Percentiles rank a stretch among this genome's conserved stretches.
These are phyloP conservation scores for Merops nubicus DNA, from an alignment of 2,113 vertebrate species.

Conservation along the genomic window DNA sequence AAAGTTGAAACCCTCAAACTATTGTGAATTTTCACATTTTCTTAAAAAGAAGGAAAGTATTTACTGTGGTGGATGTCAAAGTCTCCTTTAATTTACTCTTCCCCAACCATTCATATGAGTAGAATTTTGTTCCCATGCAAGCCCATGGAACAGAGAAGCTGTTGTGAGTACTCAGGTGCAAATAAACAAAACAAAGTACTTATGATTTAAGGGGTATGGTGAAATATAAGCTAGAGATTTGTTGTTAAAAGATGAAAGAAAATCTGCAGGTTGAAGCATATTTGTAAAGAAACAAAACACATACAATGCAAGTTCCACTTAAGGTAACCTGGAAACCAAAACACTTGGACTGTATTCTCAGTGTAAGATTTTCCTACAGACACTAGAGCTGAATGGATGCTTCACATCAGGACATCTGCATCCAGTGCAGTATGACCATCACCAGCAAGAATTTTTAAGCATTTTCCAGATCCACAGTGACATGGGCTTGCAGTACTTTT, in stretches of 20 bases:
- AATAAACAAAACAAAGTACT: background rate
- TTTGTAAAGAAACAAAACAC: background rate
- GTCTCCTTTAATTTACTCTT: slow-evolving; percentile 13
- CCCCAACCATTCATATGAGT: background rate
- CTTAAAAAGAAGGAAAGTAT: background rate
- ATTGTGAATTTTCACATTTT: background rate
- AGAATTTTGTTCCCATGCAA: background rate
- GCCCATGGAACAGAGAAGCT: background rate
- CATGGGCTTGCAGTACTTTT: background rate
- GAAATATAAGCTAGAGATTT: background rate
- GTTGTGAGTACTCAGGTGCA: background rate
- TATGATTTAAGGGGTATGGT: background rate
- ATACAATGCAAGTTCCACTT: background rate
- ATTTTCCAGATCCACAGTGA: background rate
- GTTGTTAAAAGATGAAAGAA: background rate
- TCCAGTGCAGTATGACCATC: too few relatives aligned
- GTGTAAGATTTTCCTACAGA: background rate
- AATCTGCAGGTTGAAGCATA: background rate
- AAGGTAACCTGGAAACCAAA: background rate
- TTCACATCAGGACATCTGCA: too few relatives aligned
- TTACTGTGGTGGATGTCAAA: background rate
- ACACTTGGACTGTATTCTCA: background rate
- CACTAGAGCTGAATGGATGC: background rate
- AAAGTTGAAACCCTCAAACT: background rate
- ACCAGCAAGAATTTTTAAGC: background rate